Percentiles rank a stretch among this genome's conserved stretches.
phyloP scores from a whole-genome alignment of 2,113 vertebrate species.

The Amblyopsis rosae region DNA sequence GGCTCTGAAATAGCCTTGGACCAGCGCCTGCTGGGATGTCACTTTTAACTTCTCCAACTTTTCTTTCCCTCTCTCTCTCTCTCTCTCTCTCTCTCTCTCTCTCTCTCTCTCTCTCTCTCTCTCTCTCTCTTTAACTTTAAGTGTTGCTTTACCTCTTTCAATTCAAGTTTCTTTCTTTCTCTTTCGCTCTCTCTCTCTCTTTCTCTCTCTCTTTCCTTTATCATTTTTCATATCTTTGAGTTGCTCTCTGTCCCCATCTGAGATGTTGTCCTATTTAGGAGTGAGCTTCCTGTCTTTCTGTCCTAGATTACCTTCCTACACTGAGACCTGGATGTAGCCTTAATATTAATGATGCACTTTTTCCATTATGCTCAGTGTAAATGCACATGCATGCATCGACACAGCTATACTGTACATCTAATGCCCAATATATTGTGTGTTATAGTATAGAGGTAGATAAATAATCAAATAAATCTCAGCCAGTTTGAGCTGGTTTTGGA shows the following conservation, averaged over 20 bases:
- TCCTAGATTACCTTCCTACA: background rate
- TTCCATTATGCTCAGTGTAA: too few relatives aligned
- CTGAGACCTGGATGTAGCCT: too few relatives aligned
- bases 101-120: constrained; percentile 3
- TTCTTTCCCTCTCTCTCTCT: constrained; percentile 1
- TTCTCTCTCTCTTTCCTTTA: background rate
- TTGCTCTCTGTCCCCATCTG: constrained; percentile 2
- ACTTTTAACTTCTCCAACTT: constrained; percentile 7
- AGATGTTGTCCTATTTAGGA: constrained; percentile 19
- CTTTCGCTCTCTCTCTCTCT: constrained; percentile 2
- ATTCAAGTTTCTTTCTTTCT: background rate
- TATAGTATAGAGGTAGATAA: too few relatives aligned
- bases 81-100: background rate
- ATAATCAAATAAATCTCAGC: too few relatives aligned
- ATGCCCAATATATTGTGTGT: too few relatives aligned
- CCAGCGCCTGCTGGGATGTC: constrained; percentile 32
- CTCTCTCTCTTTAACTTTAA: background rate
- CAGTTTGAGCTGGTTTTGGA: too few relatives aligned
- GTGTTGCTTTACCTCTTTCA: background rate
- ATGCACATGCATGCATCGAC: too few relatives aligned
- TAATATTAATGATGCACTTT: too few relatives aligned
- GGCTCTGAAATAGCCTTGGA: constrained; percentile 32
- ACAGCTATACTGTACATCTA: too few relatives aligned
- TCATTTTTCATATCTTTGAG: background rate
- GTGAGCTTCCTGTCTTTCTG: constrained; percentile 17